Evolutionary conservation across 2,888 invertebrate species (phyloP).

Genomic region (Theodoxus fluviatilis): DNA sequence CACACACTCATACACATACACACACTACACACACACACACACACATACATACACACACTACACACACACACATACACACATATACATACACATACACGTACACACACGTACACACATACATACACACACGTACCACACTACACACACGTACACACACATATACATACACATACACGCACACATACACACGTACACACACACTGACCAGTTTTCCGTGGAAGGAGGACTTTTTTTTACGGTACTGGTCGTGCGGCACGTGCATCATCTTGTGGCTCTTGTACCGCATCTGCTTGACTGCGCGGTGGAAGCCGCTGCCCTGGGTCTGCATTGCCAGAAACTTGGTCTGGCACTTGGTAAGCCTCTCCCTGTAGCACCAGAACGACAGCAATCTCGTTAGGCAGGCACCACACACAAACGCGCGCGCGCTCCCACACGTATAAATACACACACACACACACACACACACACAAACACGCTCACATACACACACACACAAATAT

Average conservation of each 20-base stretch:
- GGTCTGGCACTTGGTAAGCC: constrained; percentile 51
- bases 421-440: background rate
- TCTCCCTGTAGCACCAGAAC: too few species aligned
- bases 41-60: too few species aligned
- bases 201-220: constrained; percentile 52
- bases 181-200: too few species aligned
- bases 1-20: too few species aligned
- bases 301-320: constrained; percentile 49
- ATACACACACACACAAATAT: too few species aligned
- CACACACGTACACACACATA: too few species aligned
- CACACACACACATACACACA: constrained; percentile 7
- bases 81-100: background rate
- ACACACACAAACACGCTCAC: constrained; percentile 1
- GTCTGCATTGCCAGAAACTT: constrained; percentile 55
- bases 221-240: constrained; percentile 44
- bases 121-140: too few species aligned
- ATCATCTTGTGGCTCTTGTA: constrained; percentile 40
- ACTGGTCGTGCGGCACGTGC: constrained; percentile 39
- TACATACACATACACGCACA: too few species aligned
- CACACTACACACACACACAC: too few species aligned
- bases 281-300: constrained; percentile 58
- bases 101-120: background rate
- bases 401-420: background rate
- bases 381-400: background rate
- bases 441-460: background rate